A percentile compares a stretch with the other conserved stretches of the same genome.
These are phyloP conservation scores for Ceratoteleas bidentatus DNA, from an alignment of 1,140 invertebrate genomes.

Conservation along the genomic window DNA sequence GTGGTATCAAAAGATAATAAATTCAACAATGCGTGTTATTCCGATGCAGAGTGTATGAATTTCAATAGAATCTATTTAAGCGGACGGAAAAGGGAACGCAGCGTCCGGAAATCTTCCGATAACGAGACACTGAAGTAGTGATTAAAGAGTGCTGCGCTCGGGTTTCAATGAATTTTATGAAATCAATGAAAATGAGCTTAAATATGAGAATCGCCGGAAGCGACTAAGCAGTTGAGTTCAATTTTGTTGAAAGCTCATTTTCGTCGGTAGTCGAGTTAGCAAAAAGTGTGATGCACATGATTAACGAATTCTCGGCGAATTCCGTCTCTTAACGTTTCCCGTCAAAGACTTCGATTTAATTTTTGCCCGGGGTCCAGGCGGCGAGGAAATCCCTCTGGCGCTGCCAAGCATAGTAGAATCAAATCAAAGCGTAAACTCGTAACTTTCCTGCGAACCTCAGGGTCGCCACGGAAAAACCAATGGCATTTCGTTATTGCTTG, in stretches of 20 bases:
- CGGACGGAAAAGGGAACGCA: not conserved
- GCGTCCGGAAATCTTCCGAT: not conserved
- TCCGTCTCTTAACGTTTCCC: constrained; percentile 66
- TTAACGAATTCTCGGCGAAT: constrained; percentile 71
- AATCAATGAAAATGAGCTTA: constrained; percentile 40
- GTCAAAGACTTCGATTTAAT: constrained; percentile 80
- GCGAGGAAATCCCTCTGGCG: constrained; percentile 66
- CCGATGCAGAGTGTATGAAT: not conserved
- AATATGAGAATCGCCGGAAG: constrained; percentile 17
- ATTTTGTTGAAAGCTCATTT: constrained; percentile 54
- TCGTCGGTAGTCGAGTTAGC: constrained; percentile 54
- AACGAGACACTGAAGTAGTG: constrained; percentile 13
- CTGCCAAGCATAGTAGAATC: constrained; percentile 65
- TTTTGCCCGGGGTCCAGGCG: constrained; percentile 69
- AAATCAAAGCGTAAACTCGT: constrained; percentile 79
- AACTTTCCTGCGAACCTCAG: constrained; percentile 71
- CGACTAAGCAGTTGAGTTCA: constrained; percentile 25
- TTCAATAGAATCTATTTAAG: constrained; percentile 13
- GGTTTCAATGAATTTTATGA: constrained; percentile 33
- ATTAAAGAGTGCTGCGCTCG: constrained; percentile 24
- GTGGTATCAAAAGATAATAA: no score
- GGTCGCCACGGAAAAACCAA: constrained; percentile 67
- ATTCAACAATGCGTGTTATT: no score
- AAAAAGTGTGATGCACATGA: constrained; percentile 62
- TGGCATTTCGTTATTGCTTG: constrained; percentile 79